phyloP scores from a whole-genome alignment of 2,797 vertebrate species.

The Margarornis squamiger region DNA sequence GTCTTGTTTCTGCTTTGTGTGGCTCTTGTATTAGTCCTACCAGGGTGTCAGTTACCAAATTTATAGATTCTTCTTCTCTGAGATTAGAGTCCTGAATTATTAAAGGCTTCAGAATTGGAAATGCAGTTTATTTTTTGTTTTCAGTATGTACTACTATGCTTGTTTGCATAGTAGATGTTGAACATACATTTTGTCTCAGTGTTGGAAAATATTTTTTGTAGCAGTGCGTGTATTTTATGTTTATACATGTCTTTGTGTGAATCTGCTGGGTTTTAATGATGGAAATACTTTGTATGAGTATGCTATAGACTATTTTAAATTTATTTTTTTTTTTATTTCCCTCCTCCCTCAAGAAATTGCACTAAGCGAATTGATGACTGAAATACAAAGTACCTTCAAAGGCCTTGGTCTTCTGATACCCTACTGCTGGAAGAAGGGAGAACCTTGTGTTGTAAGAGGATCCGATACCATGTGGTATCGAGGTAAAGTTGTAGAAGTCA shows the following conservation, averaged over 20 bases:
- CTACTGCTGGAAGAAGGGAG: conserved; percentile 87
- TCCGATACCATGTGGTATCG: conserved; percentile 89
- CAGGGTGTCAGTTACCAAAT: neutral
- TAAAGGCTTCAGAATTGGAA: neutral
- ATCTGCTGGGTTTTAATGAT: neutral
- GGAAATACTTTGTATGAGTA: neutral
- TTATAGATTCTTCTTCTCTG: neutral
- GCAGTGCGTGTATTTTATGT: neutral
- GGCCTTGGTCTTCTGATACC: conserved; percentile 81
- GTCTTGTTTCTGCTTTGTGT: neutral
- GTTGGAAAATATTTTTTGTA: neutral
- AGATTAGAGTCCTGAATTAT: neutral
- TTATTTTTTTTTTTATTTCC: too few relatives aligned
- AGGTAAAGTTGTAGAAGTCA: conserved; percentile 83
- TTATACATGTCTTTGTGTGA: neutral
- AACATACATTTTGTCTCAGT: neutral
- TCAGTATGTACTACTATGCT: neutral
- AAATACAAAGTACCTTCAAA: conserved; percentile 85
- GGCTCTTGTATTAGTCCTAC: neutral
- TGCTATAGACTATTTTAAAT: neutral
- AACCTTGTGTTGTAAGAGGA: conserved; percentile 88
- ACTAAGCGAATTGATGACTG: conserved; percentile 77
- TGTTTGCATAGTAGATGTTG: neutral
- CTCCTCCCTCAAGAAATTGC: conserved; percentile 72
- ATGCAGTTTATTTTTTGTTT: neutral